Conservation (phyloP, 2,113 vertebrate genomes). For the Tylochromis polylepis region DNA sequence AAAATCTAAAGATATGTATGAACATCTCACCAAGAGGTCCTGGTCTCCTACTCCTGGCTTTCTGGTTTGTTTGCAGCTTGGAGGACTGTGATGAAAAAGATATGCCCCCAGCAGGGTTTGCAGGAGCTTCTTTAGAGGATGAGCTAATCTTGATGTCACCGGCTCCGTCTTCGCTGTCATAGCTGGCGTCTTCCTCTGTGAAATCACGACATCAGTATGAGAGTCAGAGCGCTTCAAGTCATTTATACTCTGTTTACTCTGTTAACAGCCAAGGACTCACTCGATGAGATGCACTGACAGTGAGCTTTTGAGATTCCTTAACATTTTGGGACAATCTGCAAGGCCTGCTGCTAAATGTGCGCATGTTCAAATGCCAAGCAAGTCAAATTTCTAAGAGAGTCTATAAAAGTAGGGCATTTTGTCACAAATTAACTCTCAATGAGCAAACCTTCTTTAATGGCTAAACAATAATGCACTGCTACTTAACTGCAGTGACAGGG, state of each 20-base stretch:
- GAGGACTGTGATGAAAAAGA: constrained; percentile 82
- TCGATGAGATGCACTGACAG: constrained; percentile 14
- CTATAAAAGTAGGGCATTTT: background rate
- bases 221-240: constrained; percentile 5
- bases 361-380: background rate
- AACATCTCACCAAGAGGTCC: constrained; percentile 74
- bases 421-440: background rate
- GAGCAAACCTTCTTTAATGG: background rate
- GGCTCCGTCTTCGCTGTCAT: constrained; percentile 79
- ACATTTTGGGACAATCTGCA: background rate
- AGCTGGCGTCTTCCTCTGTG: constrained; percentile 77
- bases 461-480: background rate
- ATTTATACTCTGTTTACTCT: constrained; percentile 28
- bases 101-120: constrained; percentile 60
- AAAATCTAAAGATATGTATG: background rate
- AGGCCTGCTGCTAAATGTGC: background rate
- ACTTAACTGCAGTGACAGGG: background rate
- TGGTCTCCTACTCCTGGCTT: constrained; percentile 83
- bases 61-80: constrained; percentile 85
- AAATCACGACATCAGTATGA: constrained; percentile 27
- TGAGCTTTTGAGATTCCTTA: constrained; percentile 10
- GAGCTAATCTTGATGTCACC: constrained; percentile 63
- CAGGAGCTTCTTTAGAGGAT: constrained; percentile 67
- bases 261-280: background rate
- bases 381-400: background rate